Evolutionary conservation across 2,888 invertebrate species (phyloP).

Genomic region (Lasiommata megera): DNA sequence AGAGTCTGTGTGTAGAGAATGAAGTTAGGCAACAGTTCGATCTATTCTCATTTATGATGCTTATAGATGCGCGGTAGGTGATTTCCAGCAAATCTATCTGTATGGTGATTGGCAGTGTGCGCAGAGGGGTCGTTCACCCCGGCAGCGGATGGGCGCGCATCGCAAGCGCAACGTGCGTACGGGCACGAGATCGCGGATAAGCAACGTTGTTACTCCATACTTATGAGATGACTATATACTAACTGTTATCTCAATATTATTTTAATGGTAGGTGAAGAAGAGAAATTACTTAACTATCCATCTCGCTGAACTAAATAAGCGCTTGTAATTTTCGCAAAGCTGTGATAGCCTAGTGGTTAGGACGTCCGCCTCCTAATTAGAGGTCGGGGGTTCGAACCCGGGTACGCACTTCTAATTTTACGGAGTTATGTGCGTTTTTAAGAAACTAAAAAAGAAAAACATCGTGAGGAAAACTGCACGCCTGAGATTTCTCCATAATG

Average conservation of each 20-base stretch:
- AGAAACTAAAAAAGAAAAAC: too few species aligned
- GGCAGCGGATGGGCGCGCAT: slow-evolving; percentile 52
- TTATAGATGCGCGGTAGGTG: not conserved
- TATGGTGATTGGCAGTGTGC: slow-evolving; percentile 42
- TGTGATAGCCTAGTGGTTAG: too few species aligned
- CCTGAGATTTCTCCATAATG: too few species aligned
- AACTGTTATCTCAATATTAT: slow-evolving; percentile 30
- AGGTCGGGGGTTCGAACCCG: too few species aligned
- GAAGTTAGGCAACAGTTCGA: slow-evolving; percentile 2
- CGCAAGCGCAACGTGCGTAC: slow-evolving; percentile 55
- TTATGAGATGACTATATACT: slow-evolving; percentile 38
- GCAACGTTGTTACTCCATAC: slow-evolving; percentile 41
- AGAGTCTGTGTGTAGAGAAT: not conserved
- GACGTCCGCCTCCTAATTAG: too few species aligned
- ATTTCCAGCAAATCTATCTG: slow-evolving; percentile 30
- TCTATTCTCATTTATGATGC: slow-evolving; percentile 5
- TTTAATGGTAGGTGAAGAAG: too few species aligned
- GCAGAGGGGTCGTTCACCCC: slow-evolving; percentile 59
- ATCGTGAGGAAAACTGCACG: too few species aligned
- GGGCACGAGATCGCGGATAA: slow-evolving; percentile 64
- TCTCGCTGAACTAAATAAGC: too few species aligned
- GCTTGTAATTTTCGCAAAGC: too few species aligned
- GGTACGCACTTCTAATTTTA: too few species aligned
- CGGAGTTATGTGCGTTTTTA: too few species aligned
- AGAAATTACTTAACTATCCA: too few species aligned